Percentiles rank a stretch among this genome's conserved stretches.
These are phyloP conservation scores for Galbula dea DNA, from an alignment of 2,113 vertebrate species.

Conservation along the genomic window DNA sequence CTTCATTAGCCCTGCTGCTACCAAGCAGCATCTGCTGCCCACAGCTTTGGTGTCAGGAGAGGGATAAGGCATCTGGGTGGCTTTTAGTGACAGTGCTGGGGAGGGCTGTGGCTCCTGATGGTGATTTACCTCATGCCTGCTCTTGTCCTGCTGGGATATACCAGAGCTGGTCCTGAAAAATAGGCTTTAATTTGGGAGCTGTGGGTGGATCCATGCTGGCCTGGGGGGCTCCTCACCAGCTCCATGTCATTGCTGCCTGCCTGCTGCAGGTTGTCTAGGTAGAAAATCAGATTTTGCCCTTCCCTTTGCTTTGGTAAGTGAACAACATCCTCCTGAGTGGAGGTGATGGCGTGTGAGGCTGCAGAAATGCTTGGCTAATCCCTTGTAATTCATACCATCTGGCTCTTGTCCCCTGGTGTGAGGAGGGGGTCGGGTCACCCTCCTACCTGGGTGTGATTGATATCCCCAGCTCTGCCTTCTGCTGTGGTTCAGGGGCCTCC, in stretches of 20 bases:
- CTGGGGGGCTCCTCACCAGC: neutral
- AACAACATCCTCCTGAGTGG: neutral
- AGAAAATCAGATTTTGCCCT: constrained; percentile 27
- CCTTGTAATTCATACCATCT: constrained; percentile 23
- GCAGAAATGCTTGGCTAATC: constrained; percentile 1
- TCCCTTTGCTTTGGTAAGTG: neutral
- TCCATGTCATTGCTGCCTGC: neutral
- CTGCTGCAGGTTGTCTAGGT: neutral
- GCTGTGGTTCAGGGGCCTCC: fast-evolving
- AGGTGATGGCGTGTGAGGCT: neutral
- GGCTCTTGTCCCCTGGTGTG: neutral
- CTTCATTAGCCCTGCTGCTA: fast-evolving
- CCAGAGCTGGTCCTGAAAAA: neutral
- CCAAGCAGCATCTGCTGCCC: neutral
- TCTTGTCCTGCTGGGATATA: neutral
- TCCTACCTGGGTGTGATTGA: too few species aligned
- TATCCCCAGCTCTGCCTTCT: neutral
- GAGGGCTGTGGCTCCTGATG: neutral
- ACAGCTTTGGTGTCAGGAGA: neutral
- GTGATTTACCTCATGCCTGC: neutral
- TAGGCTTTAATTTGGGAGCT: neutral
- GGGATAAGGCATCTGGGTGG: neutral
- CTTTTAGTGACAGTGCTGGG: neutral
- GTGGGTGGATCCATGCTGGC: neutral
- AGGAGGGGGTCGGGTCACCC: neutral